These are phyloP conservation scores for Falco peregrinus DNA, from an alignment of 2,797 vertebrate species.

Conservation along the genomic window DNA sequence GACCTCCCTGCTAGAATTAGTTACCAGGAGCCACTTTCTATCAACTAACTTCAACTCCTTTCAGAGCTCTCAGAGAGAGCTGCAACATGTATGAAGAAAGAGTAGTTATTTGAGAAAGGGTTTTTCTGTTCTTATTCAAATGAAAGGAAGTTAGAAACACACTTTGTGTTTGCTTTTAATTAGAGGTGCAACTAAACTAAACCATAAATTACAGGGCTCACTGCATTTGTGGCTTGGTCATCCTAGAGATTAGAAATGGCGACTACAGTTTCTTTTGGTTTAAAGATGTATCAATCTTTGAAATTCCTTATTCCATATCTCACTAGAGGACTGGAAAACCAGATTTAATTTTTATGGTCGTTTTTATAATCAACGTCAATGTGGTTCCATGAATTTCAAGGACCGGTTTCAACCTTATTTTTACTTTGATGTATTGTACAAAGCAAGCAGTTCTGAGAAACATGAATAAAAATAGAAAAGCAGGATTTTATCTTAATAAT, in stretches of 20 bases:
- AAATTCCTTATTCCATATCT: not conserved
- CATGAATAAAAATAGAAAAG: slow-evolving; percentile 63
- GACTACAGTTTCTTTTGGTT: not conserved
- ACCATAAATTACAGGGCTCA: not conserved
- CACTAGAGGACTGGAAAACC: not conserved
- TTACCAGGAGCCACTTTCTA: slow-evolving; percentile 74
- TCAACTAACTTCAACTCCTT: slow-evolving; percentile 65
- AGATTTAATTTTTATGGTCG: not conserved
- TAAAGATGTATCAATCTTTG: not conserved
- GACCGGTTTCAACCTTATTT: not conserved
- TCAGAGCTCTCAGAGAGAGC: slow-evolving; percentile 15
- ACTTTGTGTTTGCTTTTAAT: slow-evolving; percentile 48
- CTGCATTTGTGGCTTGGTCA: not conserved
- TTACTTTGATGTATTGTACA: slow-evolving; percentile 56
- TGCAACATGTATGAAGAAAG: not conserved
- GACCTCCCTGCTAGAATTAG: slow-evolving; percentile 77
- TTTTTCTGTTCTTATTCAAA: slow-evolving; percentile 51
- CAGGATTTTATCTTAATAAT: slow-evolving; percentile 70
- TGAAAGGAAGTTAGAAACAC: slow-evolving; percentile 38
- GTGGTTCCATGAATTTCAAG: not conserved
- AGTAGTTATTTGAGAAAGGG: slow-evolving; percentile 3
- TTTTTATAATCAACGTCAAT: not conserved
- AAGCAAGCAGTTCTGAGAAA: slow-evolving; percentile 70
- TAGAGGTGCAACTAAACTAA: slow-evolving; percentile 11
- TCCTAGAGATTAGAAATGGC: not conserved